phyloP scores from a whole-genome alignment of 2,888 invertebrate genomes.

The Apamea anceps region DNA sequence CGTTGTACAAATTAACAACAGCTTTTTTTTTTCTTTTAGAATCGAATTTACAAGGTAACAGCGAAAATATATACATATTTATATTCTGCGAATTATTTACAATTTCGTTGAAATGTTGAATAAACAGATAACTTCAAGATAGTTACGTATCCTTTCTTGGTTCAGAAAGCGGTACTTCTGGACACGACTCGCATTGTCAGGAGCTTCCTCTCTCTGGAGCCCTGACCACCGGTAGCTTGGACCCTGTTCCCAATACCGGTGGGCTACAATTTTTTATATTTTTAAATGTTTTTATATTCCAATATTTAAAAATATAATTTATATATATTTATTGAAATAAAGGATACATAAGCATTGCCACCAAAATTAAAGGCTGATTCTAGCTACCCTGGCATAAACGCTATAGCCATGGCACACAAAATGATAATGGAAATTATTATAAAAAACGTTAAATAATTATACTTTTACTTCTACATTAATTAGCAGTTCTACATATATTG shows the following conservation, averaged over 20 bases:
- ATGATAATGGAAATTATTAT: slow-evolving; percentile 11
- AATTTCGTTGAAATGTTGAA: slow-evolving; percentile 29
- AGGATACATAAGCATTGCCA: slow-evolving; percentile 8
- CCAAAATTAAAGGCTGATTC: slow-evolving; percentile 6
- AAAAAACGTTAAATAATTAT: slow-evolving; percentile 28
- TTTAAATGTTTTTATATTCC: too few relatives aligned
- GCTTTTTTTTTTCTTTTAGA: slow-evolving; percentile 19
- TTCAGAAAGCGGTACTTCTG: too few relatives aligned
- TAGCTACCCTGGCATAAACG: slow-evolving; percentile 15
- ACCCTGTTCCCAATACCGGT: too few relatives aligned
- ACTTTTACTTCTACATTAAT: slow-evolving; percentile 35
- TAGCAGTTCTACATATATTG: slow-evolving; percentile 38
- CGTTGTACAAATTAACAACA: slow-evolving; percentile 34
- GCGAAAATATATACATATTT: neutral
- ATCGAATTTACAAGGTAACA: slow-evolving; percentile 10
- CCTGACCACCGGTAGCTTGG: too few relatives aligned
- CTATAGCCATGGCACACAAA: slow-evolving; percentile 37
- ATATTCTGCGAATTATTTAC: slow-evolving; percentile 31
- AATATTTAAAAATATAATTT: too few relatives aligned
- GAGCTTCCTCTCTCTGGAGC: too few relatives aligned
- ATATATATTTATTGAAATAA: too few relatives aligned
- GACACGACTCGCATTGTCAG: too few relatives aligned
- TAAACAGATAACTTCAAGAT: slow-evolving; percentile 5
- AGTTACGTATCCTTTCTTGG: too few relatives aligned
- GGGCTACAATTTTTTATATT: too few relatives aligned